Conservation (phyloP, 2,888 invertebrate genomes). For the Microplitis deprimator region DNA sequence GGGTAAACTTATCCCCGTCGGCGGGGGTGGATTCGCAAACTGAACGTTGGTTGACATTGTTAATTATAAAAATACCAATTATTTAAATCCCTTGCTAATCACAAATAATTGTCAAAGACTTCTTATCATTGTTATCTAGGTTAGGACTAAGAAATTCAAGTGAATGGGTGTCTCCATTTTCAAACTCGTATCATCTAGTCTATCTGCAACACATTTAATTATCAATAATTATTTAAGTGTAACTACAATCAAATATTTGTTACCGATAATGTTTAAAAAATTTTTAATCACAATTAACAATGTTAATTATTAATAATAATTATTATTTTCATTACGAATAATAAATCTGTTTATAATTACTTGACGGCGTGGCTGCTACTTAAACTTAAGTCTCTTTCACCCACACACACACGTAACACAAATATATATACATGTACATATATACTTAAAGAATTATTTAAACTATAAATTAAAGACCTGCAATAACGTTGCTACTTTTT, state of each 20-base stretch:
- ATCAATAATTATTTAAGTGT: neutral
- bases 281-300: neutral
- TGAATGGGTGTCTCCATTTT: slow-evolving; percentile 15
- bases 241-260: neutral
- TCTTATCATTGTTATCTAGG: slow-evolving; percentile 1
- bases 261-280: neutral
- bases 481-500: no score
- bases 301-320: neutral
- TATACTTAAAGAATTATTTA: neutral
- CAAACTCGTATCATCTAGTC: neutral
- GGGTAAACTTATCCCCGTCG: slow-evolving; percentile 66
- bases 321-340: neutral
- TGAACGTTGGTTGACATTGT: slow-evolving; percentile 65
- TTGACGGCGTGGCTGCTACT: slow-evolving; percentile 18
- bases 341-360: slow-evolving; percentile 1
- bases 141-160: neutral
- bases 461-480: neutral
- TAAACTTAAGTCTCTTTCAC: neutral
- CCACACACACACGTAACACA: neutral
- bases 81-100: neutral
- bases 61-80: neutral
- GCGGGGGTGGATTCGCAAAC: slow-evolving; percentile 64
- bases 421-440: neutral
- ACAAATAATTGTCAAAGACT: neutral
- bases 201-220: neutral